Base-by-base conservation (phyloP, 2,888 invertebrate species). In the Xestia sexstrigata region DNA sequence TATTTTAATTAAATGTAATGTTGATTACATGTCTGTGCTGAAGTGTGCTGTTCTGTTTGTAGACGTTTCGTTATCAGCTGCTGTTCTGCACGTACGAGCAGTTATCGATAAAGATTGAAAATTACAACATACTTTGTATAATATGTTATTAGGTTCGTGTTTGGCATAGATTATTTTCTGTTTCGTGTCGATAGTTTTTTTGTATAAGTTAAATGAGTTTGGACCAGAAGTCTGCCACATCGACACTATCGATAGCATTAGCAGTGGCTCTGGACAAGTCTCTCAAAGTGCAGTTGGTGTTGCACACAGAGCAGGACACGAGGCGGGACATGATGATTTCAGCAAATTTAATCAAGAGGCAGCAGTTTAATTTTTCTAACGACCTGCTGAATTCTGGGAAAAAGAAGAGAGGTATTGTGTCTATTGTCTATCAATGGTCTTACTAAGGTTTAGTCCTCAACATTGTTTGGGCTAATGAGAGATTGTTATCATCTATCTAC, bases 61-160 rank as follows among this genome's bases (percentile, higher is more conserved):
- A 52, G n/a, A 58, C 23, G 60, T 45, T 66, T 68, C 49, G 66
- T 69, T 76, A 83, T 83, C 81, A 76, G 65, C 69, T 76, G 63
- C 63, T 63, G 71, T 72, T 72, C 39, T 78, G 52, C 71, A 73
- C 72, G 74, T 82, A 75, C 45, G 26, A 72, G 30, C 52, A 23
- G 39, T 73, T 42, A 66, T 69, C 49, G 62, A 81, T 84, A 69
- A 83, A 68, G n/a, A 73, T 65, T 84, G 70, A 58, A 70, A 80
- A 80, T 70, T 70, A 81, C 81, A 74, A 68, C 47, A 80, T n/a
- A 60, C 62, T 76, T 62, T 68, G 76, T 70, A n/a, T 47, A 47
- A 42, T 68, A 81, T 15, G 39, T 75, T 42, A 67, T 63, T 84
- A 78, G 60, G 9, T 73, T 67, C 15, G n/a, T 65, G 55, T 39